Evolutionary conservation across 2,888 invertebrate species (phyloP), one percentile per base, ranked within the genome.

Genomic region (Stenodema calcarata): DNA sequence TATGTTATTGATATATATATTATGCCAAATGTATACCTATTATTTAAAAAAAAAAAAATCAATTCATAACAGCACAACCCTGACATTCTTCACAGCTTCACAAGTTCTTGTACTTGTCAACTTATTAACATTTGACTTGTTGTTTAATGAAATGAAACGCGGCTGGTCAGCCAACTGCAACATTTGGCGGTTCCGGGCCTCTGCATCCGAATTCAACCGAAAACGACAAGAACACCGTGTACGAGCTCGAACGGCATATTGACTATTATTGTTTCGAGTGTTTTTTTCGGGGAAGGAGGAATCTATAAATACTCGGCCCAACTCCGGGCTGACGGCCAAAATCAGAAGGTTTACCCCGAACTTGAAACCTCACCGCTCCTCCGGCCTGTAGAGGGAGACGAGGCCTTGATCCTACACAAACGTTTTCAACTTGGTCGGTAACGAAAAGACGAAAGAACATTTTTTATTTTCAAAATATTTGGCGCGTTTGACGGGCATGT

Each of bases 281-380:
- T 54, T 50, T 47, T 35, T 80, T 30, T 35, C 47, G 27, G 54
- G 50, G 54, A 54, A 35, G 80, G 30, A 50, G 50, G n/a, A 54
- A 27, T 30, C 80, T 80, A 80, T 80, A 28, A 80, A 80, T 80
- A 80, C 80, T 12, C 16, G 23, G 27, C 4, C n/a, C 30, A 30
- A 50, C 1, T 23, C 23, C 54, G 82, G 82, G 82, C 82, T 23
- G 4, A 12, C 16, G 27, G 82, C 82, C 82, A 82, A 82, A 82
- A 69, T 35, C 82, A n/a, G 80, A 82, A 62, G 82, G 82, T 70
- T 82, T 82, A 82, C 70, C 79, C 80, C 82, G 82, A 82, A 82
- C 82, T 82, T 82, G 82, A 82, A 82, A 44, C 82, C 62, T 42
- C 28, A 3, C 78, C 27, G n/a, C 73, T 16, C 73, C 35, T 11